Percentiles rank a stretch among this genome's conserved stretches.
Evolutionary conservation across 2,113 vertebrate species (phyloP).

Genomic region (Promerops cafer): DNA sequence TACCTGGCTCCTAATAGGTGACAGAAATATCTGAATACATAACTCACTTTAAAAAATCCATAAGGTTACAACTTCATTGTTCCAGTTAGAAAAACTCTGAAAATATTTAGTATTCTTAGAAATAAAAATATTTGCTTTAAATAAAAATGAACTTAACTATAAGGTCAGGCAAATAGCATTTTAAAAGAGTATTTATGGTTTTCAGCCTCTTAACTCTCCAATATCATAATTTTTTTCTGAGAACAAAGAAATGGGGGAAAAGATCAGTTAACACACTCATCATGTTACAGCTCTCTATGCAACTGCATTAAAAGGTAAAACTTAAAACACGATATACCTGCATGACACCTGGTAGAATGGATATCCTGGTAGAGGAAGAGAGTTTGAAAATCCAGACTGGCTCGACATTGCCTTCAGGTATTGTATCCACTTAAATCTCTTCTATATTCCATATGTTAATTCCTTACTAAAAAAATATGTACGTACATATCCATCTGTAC

Average conservation of each 20-base stretch:
- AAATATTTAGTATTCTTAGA: background rate
- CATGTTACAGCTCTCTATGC: background rate
- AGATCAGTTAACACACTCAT: background rate
- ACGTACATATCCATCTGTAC: background rate
- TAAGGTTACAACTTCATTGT: slow-evolving; percentile 9
- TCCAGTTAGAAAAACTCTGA: background rate
- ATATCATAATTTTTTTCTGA: background rate
- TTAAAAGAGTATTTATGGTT: background rate
- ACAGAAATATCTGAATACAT: background rate
- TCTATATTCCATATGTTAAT: slow-evolving; percentile 30
- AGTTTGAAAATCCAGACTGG: slow-evolving; percentile 76
- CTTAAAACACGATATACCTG: slow-evolving; percentile 79
- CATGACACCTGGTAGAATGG: slow-evolving; percentile 74
- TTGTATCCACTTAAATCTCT: slow-evolving; percentile 8
- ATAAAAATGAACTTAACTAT: background rate
- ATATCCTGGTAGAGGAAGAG: slow-evolving; percentile 69
- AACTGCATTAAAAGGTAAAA: slow-evolving; percentile 20
- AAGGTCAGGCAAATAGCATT: background rate
- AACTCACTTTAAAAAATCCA: background rate
- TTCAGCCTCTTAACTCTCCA: background rate
- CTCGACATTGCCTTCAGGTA: slow-evolving; percentile 75
- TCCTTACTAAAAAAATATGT: background rate
- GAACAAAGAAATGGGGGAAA: background rate
- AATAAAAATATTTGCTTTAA: background rate
- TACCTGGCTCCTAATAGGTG: background rate